These are phyloP conservation scores for Ischnus inquisitorius DNA, from an alignment of 2,888 invertebrate species.

Conservation along the genomic window DNA sequence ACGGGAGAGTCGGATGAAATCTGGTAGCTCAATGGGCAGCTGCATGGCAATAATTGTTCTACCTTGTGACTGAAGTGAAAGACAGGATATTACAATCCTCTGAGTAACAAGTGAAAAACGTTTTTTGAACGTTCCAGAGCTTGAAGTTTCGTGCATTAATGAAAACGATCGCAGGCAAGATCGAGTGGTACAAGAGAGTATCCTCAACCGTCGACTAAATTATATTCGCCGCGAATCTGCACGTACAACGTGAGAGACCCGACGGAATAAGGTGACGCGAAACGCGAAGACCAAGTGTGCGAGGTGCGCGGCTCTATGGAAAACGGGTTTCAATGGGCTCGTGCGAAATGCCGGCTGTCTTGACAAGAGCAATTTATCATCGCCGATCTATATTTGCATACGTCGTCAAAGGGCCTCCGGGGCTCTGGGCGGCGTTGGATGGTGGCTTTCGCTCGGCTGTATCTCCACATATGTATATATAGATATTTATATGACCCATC, in stretches of 20 bases:
- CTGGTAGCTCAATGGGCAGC: neutral
- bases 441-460: constrained; percentile 54
- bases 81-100: neutral
- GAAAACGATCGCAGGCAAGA: constrained; percentile 6
- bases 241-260: constrained; percentile 34
- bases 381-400: constrained; percentile 85
- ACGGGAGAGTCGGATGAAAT: neutral
- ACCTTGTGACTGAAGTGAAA: neutral
- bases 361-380: constrained; percentile 85
- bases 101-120: neutral
- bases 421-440: constrained; percentile 58
- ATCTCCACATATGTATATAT: constrained; percentile 11
- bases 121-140: neutral
- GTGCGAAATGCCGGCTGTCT: constrained; percentile 85
- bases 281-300: constrained; percentile 42
- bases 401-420: constrained; percentile 83
- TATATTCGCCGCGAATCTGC: constrained; percentile 79
- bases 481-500: constrained; percentile 10
- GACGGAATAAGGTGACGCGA: constrained; percentile 3
- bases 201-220: constrained; percentile 81
- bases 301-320: constrained; percentile 70
- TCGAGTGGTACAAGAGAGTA: constrained; percentile 67
- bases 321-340: constrained; percentile 83
- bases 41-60: neutral
- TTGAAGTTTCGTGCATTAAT: neutral